These are phyloP conservation scores for Drosophila orosa DNA, from an alignment of 1,140 invertebrate species.

Conservation along the genomic window DNA sequence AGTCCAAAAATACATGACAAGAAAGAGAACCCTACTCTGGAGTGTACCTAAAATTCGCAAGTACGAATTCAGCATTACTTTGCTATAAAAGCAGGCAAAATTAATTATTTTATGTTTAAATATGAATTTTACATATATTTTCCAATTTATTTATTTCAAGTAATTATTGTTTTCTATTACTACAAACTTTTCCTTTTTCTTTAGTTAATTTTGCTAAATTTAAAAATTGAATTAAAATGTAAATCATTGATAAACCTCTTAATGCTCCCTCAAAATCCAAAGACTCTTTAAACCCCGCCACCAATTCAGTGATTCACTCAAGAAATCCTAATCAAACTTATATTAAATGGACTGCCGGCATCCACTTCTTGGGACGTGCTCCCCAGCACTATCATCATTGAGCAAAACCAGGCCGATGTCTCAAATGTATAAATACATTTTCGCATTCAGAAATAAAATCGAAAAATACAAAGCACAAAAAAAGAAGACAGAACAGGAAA, in stretches of 20 bases:
- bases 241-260: no score
- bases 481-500: background rate
- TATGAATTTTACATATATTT: background rate
- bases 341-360: background rate
- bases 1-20: no score
- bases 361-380: slow-evolving; percentile 6
- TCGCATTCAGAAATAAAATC: slow-evolving; percentile 48
- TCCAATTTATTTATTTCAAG: background rate
- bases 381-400: slow-evolving; percentile 16
- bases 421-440: slow-evolving; percentile 64
- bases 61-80: background rate
- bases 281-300: background rate
- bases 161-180: background rate
- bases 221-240: background rate
- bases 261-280: background rate
- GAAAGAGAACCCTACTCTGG: no score
- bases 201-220: background rate
- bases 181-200: background rate
- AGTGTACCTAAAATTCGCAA: background rate
- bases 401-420: slow-evolving; percentile 40
- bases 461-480: slow-evolving; percentile 13
- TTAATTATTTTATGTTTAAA: background rate
- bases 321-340: slow-evolving; percentile 4
- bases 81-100: no score
- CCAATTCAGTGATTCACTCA: slow-evolving; percentile 22